A percentile compares a stretch with the other conserved stretches of the same genome.
Evolutionary conservation across 2,113 vertebrate genomes (phyloP).

Genomic region (Brachionichthys hirsutus): DNA sequence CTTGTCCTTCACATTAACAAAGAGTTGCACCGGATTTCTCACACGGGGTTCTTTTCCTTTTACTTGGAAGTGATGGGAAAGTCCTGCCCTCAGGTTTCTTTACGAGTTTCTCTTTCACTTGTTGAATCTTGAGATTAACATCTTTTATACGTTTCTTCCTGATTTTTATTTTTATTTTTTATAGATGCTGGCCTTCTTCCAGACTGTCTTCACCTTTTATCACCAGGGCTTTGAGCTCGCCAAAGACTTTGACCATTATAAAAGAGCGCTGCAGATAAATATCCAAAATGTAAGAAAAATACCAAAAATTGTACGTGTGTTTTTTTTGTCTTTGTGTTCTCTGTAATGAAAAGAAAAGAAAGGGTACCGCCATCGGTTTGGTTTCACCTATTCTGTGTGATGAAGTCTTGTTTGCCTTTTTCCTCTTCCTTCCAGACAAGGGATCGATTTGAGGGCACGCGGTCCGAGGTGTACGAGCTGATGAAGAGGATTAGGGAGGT

Average conservation of each 20-base stretch:
- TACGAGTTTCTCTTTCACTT: constrained; percentile 31
- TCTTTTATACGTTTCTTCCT: constrained; percentile 1
- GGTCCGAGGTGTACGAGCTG: constrained; percentile 92
- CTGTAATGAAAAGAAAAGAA: not conserved
- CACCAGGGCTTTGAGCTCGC: constrained; percentile 97
- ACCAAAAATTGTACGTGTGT: not conserved
- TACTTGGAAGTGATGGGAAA: not conserved
- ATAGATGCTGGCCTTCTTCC: constrained; percentile 97
- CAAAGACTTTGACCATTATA: constrained; percentile 98
- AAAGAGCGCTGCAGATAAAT: constrained; percentile 93
- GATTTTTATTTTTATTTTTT: constrained; percentile 41
- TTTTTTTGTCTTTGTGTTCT: not conserved
- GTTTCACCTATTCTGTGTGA: not conserved
- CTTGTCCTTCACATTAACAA: not conserved
- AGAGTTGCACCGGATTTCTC: not conserved
- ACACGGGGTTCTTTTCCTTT: not conserved
- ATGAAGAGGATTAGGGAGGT: constrained; percentile 91
- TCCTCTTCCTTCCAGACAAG: constrained; percentile 81
- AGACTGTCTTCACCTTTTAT: constrained; percentile 98
- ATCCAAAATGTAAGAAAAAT: constrained; percentile 93
- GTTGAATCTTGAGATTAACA: not conserved
- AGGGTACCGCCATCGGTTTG: not conserved
- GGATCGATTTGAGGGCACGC: constrained; percentile 92
- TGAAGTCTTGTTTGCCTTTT: constrained; percentile 20
- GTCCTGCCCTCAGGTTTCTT: not conserved